Base-by-base conservation (phyloP, 2,888 invertebrate species). In the Sceliomorpha sp. region DNA sequence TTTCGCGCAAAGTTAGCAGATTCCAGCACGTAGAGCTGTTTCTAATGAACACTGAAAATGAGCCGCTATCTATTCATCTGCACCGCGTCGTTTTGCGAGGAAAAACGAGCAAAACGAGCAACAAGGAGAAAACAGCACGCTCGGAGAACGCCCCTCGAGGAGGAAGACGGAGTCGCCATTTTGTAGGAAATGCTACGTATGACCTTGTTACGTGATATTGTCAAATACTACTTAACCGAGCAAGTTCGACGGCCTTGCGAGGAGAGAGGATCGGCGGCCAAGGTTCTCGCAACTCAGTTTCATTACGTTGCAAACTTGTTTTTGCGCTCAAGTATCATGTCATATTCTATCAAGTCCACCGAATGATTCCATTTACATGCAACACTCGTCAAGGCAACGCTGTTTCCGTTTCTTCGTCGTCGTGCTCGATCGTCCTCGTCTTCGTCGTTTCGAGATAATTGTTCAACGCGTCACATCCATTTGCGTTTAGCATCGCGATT, bases 61-160 rank as follows among this genome's bases (percentile, higher is more conserved):
- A 81, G 78, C 77, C 76, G 74, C 78, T 81, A 81, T 81, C 80
- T 81, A 81, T 81, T 81, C 80, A 81, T 80, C 78, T 74, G 77
- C 69, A 66, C 60, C 68, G 70, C 74, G 73, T 70, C 55, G 55
- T 45, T 47, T 47, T 36, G 14, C 39, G 14, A 14, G 36, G 26
- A 55, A 42, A 45, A 56, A 53, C 31, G 53, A 39, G 32, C 62
- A 56, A 62, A 51, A 42, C n/a, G 34, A 8, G n/a, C 14, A 17
- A 14, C 4, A 5, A 20, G n/a, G n/a, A n/a, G n/a, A n/a, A n/a
- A n/a, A n/a, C n/a, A n/a, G n/a, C n/a, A n/a, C n/a, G 20, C 20
- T 40, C 9, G 12, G 40, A 10, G 12, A 14, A 9, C 14, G 3
- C 37, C 1, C 2, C 6, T 17, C 37, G 20, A 4, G 17, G 39